phyloP scores from a whole-genome alignment of 2,888 invertebrate species.

The Phaedon cochleariae region DNA sequence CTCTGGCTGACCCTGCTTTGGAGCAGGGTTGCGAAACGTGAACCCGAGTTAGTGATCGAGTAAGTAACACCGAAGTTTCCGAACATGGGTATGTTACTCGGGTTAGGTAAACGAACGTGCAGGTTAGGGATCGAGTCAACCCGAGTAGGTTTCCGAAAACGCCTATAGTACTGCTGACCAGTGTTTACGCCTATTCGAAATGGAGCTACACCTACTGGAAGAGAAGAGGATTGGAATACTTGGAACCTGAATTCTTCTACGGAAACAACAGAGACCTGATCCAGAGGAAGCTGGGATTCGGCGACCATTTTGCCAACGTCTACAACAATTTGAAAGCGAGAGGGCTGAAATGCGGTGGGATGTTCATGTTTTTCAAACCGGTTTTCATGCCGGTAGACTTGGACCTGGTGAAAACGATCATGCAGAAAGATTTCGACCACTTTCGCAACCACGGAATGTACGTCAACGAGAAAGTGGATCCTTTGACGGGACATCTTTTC shows the following conservation, averaged over 20 bases:
- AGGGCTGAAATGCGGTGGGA: not conserved
- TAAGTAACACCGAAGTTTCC: too few species aligned
- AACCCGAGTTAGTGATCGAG: too few species aligned
- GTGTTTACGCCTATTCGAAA: slow-evolving; percentile 24
- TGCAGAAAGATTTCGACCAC: slow-evolving; percentile 52
- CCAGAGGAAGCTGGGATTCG: slow-evolving; percentile 13
- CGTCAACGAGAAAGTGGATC: slow-evolving; percentile 56
- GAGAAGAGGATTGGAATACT: slow-evolving; percentile 42
- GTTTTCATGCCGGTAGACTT: slow-evolving; percentile 43
- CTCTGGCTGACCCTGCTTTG: too few species aligned
- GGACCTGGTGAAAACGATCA: slow-evolving; percentile 50
- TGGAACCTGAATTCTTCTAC: slow-evolving; percentile 30
- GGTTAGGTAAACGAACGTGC: too few species aligned
- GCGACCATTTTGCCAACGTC: not conserved
- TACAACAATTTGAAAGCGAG: not conserved
- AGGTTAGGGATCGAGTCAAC: too few species aligned
- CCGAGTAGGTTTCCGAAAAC: too few species aligned
- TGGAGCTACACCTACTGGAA: slow-evolving; percentile 50
- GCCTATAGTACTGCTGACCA: not conserved
- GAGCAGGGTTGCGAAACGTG: too few species aligned
- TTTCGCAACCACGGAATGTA: slow-evolving; percentile 52
- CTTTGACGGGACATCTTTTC: slow-evolving; percentile 67
- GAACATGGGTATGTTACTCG: too few species aligned
- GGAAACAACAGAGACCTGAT: slow-evolving; percentile 23
- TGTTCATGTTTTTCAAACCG: not conserved